Percentiles rank a stretch among this genome's conserved stretches.
Evolutionary conservation across 23 tunicate genomes (phyloP).

Genomic region (Corella eumyota): DNA sequence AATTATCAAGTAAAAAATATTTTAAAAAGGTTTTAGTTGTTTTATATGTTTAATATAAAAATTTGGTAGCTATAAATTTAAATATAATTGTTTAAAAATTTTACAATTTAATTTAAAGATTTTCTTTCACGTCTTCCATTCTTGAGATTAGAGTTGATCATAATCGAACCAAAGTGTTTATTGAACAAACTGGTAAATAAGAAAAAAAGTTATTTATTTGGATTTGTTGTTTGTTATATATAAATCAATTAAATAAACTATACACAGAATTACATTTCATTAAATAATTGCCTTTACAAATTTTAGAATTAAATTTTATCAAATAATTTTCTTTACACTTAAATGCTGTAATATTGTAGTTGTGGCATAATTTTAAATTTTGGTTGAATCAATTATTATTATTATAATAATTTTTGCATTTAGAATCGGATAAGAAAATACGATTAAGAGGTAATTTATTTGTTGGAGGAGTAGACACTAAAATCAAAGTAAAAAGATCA

Average conservation of each 20-base stretch:
- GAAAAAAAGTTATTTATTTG: not conserved
- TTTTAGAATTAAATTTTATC: no score
- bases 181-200: conserved; percentile 17
- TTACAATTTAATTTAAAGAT: conserved; percentile 17
- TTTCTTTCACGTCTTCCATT: conserved; percentile 22
- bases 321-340: not conserved
- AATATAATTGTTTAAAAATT: not conserved
- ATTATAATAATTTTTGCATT: no score
- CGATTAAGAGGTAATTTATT: conserved; percentile 36
- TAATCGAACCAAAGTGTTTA: conserved; percentile 37
- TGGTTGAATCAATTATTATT: no score
- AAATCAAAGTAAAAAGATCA: conserved; percentile 1
- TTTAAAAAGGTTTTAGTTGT: not conserved
- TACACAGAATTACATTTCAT: no score
- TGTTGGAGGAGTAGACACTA: conserved; percentile 49
- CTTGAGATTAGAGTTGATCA: conserved; percentile 68
- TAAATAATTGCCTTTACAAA: no score
- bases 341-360: not conserved
- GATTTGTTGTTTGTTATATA: no score
- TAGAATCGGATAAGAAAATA: conserved; percentile 3
- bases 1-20: not conserved
- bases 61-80: not conserved
- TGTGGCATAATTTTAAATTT: not conserved
- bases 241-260: no score
- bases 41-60: not conserved